Evolutionary conservation across 2,888 invertebrate species (phyloP).

Genomic region (Lepidonotus clava): DNA sequence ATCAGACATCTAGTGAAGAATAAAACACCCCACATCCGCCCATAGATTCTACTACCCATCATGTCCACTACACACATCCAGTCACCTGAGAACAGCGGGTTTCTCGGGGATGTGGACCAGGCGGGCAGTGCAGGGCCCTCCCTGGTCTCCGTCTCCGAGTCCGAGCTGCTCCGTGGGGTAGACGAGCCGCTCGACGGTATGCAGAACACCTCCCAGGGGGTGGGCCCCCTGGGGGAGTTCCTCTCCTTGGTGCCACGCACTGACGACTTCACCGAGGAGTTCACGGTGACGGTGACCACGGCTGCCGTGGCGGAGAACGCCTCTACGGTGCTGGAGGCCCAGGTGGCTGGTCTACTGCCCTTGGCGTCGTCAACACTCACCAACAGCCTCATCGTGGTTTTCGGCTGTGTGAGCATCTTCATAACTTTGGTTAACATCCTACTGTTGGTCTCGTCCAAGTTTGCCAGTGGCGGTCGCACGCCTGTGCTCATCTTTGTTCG

Average conservation of each 20-base stretch:
- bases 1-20: no score
- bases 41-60: no score
- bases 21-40: no score
- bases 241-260: background rate
- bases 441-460: conserved; percentile 68
- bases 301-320: background rate
- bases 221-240: no score
- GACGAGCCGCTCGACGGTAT: no score
- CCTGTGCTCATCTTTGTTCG: conserved; percentile 74
- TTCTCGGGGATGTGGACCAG: no score
- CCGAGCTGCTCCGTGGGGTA: no score
- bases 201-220: no score
- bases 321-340: background rate
- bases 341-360: background rate
- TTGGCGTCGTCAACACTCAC: background rate
- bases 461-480: conserved; percentile 68
- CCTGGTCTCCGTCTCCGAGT: no score
- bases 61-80: no score
- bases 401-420: background rate
- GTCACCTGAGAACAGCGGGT: no score
- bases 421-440: conserved; percentile 13
- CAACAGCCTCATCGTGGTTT: background rate
- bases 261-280: background rate
- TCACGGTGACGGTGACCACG: background rate
- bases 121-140: no score